Conservation (phyloP, 2,113 vertebrate species). For the Phodopus roborovskii region DNA sequence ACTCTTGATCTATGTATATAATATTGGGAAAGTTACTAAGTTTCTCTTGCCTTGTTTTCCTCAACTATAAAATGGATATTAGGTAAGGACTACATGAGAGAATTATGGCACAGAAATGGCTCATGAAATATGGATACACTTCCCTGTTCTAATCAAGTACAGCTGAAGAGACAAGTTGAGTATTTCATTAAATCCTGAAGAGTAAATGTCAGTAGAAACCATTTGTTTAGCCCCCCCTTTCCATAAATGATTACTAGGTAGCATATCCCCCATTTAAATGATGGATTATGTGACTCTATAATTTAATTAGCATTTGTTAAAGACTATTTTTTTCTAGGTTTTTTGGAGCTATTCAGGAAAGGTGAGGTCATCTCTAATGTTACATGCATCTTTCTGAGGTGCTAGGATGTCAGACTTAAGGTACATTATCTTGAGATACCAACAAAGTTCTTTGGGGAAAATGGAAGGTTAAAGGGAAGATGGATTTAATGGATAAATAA, state of each 20-base stretch:
- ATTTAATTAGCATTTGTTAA: not conserved
- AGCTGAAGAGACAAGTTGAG: not conserved
- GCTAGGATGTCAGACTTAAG: not conserved
- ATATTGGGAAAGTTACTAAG: not conserved
- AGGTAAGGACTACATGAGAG: not conserved
- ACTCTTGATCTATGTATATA: not conserved
- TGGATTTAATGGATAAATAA: not conserved
- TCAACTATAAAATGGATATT: not conserved
- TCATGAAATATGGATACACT: not conserved
- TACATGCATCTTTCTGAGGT: not conserved
- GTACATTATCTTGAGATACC: not conserved
- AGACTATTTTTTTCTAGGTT: not conserved
- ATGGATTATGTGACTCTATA: not conserved
- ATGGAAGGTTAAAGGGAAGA: not conserved
- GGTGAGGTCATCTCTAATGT: not conserved
- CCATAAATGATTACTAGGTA: not conserved
- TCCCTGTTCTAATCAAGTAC: not conserved
- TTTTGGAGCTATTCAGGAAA: not conserved
- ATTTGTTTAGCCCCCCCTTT: not conserved
- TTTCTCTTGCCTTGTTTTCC: not conserved
- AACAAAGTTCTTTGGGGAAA: not conserved
- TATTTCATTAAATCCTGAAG: not conserved
- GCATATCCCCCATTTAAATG: not conserved
- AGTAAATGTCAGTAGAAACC: not conserved
- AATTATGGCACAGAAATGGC: not conserved